phyloP scores from a whole-genome alignment of 2,797 vertebrate species.

The Acanthornis magna region DNA sequence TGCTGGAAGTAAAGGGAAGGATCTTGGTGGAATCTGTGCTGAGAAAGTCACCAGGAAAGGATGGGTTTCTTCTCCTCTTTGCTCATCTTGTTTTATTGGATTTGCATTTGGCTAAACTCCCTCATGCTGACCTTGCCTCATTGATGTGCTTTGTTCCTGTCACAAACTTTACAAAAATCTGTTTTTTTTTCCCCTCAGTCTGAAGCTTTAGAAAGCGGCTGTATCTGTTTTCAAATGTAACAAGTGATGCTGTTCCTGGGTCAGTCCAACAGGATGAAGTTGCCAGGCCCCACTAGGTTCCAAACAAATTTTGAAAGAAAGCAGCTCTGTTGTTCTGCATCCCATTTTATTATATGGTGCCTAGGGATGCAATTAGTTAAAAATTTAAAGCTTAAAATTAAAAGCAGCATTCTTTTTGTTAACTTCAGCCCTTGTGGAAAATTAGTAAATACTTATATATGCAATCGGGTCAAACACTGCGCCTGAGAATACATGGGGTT shows the following conservation, averaged over 20 bases:
- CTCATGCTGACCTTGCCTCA: not conserved
- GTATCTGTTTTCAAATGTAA: not conserved
- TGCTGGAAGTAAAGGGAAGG: not conserved
- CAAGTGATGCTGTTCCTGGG: not conserved
- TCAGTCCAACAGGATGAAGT: not conserved
- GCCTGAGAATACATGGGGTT: not conserved
- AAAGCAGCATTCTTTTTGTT: not conserved
- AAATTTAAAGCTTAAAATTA: not conserved
- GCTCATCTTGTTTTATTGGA: not conserved
- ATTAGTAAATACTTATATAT: not conserved
- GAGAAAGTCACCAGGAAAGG: not conserved
- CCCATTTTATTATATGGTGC: not conserved
- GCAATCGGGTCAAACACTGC: not conserved
- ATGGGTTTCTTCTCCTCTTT: not conserved
- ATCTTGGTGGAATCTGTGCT: not conserved
- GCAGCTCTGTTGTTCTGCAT: not conserved
- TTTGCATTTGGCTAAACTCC: not conserved
- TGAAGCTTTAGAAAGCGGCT: not conserved
- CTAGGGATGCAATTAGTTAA: not conserved
- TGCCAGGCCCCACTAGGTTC: no score
- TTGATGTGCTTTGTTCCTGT: not conserved
- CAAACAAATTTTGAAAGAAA: not conserved
- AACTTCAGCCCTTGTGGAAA: not conserved
- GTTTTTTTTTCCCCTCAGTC: not conserved
- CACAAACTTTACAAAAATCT: not conserved